Evolutionary conservation across 2,888 invertebrate species (phyloP), one percentile per base, ranked within the genome.

Genomic region (Drosophila peninsularis): DNA sequence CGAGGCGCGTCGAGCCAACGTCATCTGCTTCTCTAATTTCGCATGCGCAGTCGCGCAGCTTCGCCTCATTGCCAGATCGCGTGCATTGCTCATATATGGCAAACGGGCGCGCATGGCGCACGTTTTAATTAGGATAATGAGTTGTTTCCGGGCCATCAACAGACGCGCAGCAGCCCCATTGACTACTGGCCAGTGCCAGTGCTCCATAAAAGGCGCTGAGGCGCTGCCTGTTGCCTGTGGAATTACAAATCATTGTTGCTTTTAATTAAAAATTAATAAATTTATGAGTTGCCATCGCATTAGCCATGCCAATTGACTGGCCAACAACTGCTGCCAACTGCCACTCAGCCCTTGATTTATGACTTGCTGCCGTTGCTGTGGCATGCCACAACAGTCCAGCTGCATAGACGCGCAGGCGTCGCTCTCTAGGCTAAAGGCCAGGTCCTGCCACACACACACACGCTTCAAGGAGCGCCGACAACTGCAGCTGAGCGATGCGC

Each of bases 121-220:
- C 90, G 90, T 91, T 91, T 91, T 91, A 91, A 91, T 91, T 91
- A 91, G 91, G 90, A 91, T 91, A 91, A 91, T 91, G 90, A 91
- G 90, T 90, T 91, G 90, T 91, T 91, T 91, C 90, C 90, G 91
- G 90, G 86, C 88, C 32, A 61, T 36, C 70, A 41, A 13, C 53
- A 45, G 47, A 50, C 32, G 52, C 41, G 39, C 61, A 50, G 24
- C 64, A 32, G 73, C 73, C 73, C 72, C 81, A 78, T 75, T 56
- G 55, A 62, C 37, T 39, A 61, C 81, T 3, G 27, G 4, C 13
- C 36, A 3, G 27, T 37, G 37, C 53, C 5, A 24, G n/a, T 27
- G 45, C 27, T 14, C 54, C 82, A 80, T 82, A 86, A 76, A 82
- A 74, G 82, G 78, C 41, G 45, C 41, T 54, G 52, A 62, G 62